Base-by-base conservation (phyloP, 2,797 vertebrate species). In the Xenops minutus region DNA sequence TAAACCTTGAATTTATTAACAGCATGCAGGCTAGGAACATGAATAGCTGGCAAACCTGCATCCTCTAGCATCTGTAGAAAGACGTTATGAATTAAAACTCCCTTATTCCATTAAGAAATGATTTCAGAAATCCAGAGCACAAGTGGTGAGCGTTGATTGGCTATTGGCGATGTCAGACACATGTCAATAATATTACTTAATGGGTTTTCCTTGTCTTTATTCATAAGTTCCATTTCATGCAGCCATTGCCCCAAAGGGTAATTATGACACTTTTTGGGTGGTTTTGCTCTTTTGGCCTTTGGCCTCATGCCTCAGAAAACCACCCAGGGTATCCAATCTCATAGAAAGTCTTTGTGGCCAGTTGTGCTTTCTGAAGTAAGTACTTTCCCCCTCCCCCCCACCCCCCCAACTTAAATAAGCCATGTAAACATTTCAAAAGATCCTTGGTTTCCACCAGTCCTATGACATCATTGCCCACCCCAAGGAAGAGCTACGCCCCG, bases 261-360 rank as follows among this genome's bases (percentile, higher is more conserved):
- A 96, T 96, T 96, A 96, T 93, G 96, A 93, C 95, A 94, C 95
- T 93, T 97, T 95, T 96, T 92, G 94, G 89, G 93, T 96, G 96
- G 94, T 91, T 96, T 94, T 95, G 79, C 85, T 95, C 92, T 89
- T 94, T 97, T 93, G 90, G 91, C 91, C 96, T 96, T 97, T 93
- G 95, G 88, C 92, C 92, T 88, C 58, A 6, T 93, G 75, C 94
- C 93, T 96, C 87, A 79, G 80, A 91, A 96, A 96, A 94, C 94
- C 92, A 95, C 80, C 56, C 91, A 87, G 83, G 68, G 61, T 95
- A 95, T 90, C 74, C 83, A 37, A 55, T 86, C 91, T 92, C 92
- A 84, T 36, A 96, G 91, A 83, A 92, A 78, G 55, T 9, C 73
- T 94, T 93, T 96, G 78, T 92, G 96, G 95, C 62, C 49, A 55